Evolutionary conservation across 2,888 invertebrate species (phyloP).

Genomic region (Priocnemis perturbator): DNA sequence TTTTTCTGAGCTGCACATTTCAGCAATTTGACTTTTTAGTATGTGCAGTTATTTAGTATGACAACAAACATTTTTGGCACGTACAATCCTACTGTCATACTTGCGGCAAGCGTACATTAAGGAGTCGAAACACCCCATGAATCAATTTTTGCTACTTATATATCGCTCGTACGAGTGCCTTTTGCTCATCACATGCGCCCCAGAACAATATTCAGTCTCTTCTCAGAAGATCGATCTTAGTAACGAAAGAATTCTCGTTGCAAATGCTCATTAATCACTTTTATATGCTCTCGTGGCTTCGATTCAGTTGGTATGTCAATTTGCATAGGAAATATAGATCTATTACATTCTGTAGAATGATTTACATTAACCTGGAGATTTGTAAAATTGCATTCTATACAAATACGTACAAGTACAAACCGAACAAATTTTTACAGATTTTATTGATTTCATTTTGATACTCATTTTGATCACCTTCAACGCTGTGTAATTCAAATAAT

Average conservation of each 20-base stretch:
- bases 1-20: not conserved
- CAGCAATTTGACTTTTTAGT: not conserved
- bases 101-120: too few species aligned
- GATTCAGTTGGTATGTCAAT: not conserved
- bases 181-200: not conserved
- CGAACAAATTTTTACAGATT: slow-evolving; percentile 7
- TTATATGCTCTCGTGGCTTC: too few species aligned
- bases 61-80: not conserved
- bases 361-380: not conserved
- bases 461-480: not conserved
- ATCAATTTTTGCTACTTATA: not conserved
- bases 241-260: not conserved
- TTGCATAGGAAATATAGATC: not conserved
- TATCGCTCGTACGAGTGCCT: not conserved
- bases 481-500: not conserved
- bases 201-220: slow-evolving; percentile 3
- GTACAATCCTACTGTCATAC: not conserved
- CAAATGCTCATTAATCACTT: too few species aligned
- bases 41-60: not conserved
- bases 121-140: not conserved
- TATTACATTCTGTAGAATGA: not conserved
- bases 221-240: not conserved
- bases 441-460: not conserved
- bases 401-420: slow-evolving; percentile 13
- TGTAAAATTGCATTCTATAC: not conserved